These are phyloP conservation scores for Acromyrmex heyeri DNA, from an alignment of 1,140 invertebrate genomes.

Conservation along the genomic window DNA sequence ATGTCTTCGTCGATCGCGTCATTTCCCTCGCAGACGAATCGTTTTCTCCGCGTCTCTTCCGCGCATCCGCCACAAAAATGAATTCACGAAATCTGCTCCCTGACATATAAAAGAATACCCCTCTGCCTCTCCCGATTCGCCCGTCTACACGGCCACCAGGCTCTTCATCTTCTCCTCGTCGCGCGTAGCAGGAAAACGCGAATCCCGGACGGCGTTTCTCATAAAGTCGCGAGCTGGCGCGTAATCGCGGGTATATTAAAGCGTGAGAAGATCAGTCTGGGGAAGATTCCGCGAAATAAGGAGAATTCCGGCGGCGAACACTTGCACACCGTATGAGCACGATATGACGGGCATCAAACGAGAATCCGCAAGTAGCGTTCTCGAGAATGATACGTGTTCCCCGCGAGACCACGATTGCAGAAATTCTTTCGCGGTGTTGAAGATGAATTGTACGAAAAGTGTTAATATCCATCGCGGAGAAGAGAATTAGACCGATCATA, in stretches of 20 bases:
- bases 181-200: conserved; percentile 21
- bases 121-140: neutral
- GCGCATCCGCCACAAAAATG: conserved; percentile 57
- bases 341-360: conserved; percentile 13
- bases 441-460: neutral
- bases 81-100: conserved; percentile 58
- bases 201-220: conserved; percentile 64
- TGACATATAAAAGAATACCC: conserved; percentile 67
- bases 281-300: conserved; percentile 70
- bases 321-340: conserved; percentile 24
- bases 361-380: conserved; percentile 14
- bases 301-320: conserved; percentile 46
- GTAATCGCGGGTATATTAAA: conserved; percentile 74
- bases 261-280: conserved; percentile 66
- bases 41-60: neutral
- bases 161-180: conserved; percentile 45
- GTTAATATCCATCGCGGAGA: neutral
- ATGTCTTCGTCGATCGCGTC: conserved; percentile 33
- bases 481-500: neutral
- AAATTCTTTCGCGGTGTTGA: neutral
- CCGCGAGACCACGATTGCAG: neutral
- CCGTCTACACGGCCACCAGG: neutral
- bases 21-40: conserved; percentile 40
- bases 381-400: conserved; percentile 30
- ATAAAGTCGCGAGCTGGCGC: conserved; percentile 74